Percentiles rank a stretch among this genome's conserved stretches.
Conservation (phyloP, 2,888 invertebrate genomes). For the Lymantria dispar region DNA sequence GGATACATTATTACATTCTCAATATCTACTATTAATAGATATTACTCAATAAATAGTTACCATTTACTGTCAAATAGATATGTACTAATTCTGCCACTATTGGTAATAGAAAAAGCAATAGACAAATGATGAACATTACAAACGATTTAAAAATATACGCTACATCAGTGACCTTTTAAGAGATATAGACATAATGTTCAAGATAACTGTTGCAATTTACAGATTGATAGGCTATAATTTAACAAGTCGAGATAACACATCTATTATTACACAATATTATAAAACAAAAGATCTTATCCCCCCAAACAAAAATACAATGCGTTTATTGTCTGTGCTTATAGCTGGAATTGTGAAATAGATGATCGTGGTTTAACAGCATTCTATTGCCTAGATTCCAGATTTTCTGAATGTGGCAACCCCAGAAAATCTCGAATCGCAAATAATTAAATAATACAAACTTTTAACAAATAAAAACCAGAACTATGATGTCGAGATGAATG, state of each 20-base stretch:
- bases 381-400: background rate
- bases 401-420: background rate
- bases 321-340: conserved; percentile 20
- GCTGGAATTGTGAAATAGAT: background rate
- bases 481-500: no score
- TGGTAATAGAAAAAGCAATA: background rate
- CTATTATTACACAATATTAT: conserved; percentile 20
- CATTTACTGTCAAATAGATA: background rate
- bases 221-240: conserved; percentile 25
- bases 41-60: background rate
- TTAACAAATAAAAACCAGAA: no score
- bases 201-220: conserved; percentile 7
- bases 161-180: background rate
- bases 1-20: no score
- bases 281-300: conserved; percentile 31
- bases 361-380: background rate
- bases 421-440: no score
- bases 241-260: conserved; percentile 19
- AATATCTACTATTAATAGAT: no score
- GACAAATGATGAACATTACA: background rate
- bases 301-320: conserved; percentile 16
- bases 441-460: no score
- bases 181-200: background rate
- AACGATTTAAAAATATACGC: background rate
- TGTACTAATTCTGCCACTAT: background rate